Base-by-base conservation (phyloP, 2,113 vertebrate species). In the Recurvirostra avosetta region DNA sequence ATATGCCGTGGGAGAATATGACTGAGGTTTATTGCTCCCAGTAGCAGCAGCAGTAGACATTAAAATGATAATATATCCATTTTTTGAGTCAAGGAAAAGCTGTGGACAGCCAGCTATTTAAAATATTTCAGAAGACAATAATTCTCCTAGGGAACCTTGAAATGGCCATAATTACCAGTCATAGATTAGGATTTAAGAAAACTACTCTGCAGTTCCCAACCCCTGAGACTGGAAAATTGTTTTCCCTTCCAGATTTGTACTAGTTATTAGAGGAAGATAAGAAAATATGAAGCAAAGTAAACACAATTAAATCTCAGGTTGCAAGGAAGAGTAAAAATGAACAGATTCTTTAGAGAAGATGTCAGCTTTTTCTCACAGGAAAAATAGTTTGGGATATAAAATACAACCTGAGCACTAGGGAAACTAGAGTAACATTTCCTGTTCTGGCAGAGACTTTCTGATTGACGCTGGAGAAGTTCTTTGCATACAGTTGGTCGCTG, bases 121-220 rank as follows among this genome's bases (percentile, higher is more conserved):
- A 97, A 97, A 91, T 97, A 96, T 97, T 97, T 96, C 81, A 70
- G 75, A 79, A 95, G 91, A 97, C 86, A 96, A 61, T 91, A 97
- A 95, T 94, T 97, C 91, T 96, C 91, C 78, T 29, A 94, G 81
- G 77, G 78, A 97, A 83, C 67, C 63, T 90, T 86, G 74, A 94
- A 95, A 94, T 88, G 63, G 16, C 47, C 50, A 32, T 86, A 92
- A 92, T 95, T 91, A 52, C 74, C 50, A 76, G 55, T 55, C 81
- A 91, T 18, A 96, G 97, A 96, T 94, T 91, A 91, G 59, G 67
- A 86, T 96, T 94, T 91, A 79, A 77, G 50, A 80, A 93, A 96
- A 76, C 21, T 67, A 21, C 50, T 88, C 47, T 72, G 47, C 66
- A 85, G 40, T 95, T 96, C 80, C 58, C 38, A 94, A 23, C 73